These are phyloP conservation scores for Nomada ruficornis DNA, from an alignment of 2,888 invertebrate genomes.

Conservation along the genomic window DNA sequence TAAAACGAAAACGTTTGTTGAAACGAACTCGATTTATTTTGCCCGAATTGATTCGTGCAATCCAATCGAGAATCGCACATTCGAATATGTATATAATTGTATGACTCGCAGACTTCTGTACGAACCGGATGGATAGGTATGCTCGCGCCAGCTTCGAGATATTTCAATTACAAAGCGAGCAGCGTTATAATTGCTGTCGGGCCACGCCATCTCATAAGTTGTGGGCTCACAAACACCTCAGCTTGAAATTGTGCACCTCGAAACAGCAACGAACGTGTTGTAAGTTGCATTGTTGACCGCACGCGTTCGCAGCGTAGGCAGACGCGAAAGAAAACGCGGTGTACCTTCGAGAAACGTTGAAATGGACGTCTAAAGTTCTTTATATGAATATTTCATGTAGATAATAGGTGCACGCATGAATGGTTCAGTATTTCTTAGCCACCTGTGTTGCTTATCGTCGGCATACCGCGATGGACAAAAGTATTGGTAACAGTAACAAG, in stretches of 20 bases:
- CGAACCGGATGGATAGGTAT: constrained; percentile 58
- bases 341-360: constrained; percentile 17
- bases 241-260: not conserved
- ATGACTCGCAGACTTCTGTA: constrained; percentile 70
- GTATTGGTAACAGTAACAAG: too few relatives aligned
- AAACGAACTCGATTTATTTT: not conserved
- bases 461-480: too few relatives aligned
- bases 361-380: constrained; percentile 2
- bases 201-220: constrained; percentile 69
- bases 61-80: constrained; percentile 54
- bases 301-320: constrained; percentile 18
- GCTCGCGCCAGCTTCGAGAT: constrained; percentile 74
- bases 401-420: too few relatives aligned
- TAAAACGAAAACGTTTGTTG: not conserved
- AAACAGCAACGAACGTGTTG: constrained; percentile 37
- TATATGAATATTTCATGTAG: not conserved
- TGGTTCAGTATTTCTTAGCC: too few relatives aligned
- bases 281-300: constrained; percentile 24
- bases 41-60: not conserved
- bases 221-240: constrained; percentile 61
- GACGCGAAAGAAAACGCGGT: constrained; percentile 28
- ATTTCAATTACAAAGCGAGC: constrained; percentile 78
- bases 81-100: constrained; percentile 78
- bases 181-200: constrained; percentile 70
- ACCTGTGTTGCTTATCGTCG: too few relatives aligned